These are phyloP conservation scores for Lithophane socia DNA, from an alignment of 2,888 invertebrate genomes.

Conservation along the genomic window DNA sequence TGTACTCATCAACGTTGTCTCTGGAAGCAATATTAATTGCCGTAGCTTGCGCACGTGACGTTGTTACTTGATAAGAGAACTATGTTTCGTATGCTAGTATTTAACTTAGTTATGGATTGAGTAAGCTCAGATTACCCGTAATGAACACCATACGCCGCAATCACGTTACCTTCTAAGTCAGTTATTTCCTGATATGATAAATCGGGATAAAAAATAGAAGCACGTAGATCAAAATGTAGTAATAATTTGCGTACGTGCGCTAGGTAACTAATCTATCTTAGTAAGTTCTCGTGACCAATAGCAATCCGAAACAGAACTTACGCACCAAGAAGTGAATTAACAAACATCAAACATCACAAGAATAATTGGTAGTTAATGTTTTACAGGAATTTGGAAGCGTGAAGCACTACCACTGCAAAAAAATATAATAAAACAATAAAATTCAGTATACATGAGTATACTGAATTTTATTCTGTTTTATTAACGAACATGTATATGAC, in stretches of 20 bases:
- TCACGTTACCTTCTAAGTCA: not conserved
- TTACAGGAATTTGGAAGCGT: constrained; percentile 76
- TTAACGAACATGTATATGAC: not conserved
- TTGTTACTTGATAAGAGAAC: constrained; percentile 71
- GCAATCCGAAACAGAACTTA: constrained; percentile 15
- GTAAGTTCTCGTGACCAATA: constrained; percentile 33
- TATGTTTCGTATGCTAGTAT: constrained; percentile 59
- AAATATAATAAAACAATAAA: not conserved
- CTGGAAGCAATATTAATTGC: constrained; percentile 84
- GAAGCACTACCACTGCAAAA: constrained; percentile 61
- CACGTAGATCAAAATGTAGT: constrained; percentile 2
- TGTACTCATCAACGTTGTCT: constrained; percentile 84
- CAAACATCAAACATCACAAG: not conserved
- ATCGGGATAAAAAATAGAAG: not conserved
- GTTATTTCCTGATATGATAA: constrained; percentile 1
- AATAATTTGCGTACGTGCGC: constrained; percentile 2
- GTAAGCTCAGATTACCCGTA: constrained; percentile 42
- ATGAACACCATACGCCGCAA: constrained; percentile 7
- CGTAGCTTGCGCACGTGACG: constrained; percentile 71
- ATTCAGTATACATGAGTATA: constrained; percentile 16
- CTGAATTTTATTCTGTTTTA: no score
- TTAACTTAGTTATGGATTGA: constrained; percentile 59
- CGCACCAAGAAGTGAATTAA: constrained; percentile 14
- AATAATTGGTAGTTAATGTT: not conserved
- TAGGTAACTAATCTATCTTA: constrained; percentile 3